Evolutionary conservation across 2,113 vertebrate species (phyloP), one percentile per base, ranked within the genome.

Genomic region (Ptilonorhynchus violaceus): DNA sequence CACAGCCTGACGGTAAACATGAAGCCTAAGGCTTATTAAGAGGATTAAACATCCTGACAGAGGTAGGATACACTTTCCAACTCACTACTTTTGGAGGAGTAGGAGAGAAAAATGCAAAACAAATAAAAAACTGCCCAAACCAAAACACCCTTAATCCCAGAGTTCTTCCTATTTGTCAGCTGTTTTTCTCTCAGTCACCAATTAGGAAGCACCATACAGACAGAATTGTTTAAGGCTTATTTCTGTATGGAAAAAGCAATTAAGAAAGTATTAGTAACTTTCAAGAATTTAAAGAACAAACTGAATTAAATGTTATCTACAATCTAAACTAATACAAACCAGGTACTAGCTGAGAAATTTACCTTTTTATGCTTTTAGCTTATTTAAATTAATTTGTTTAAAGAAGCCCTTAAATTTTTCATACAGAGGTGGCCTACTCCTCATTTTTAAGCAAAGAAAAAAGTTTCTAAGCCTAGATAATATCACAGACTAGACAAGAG

Each of bases 31-130:
- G 35, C 93, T 78, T 70, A 70, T 47, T 92, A 93, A 91, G 27
- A 59, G 20, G 86, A 96, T 96, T 96, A 93, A 67, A 78, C 37
- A 81, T 16, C 72, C 64, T 78, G 67, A 79, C 66, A 88, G 79
- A 93, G 73, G 24, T 14, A 73, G 23, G 33, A 64, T 15, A 55
- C 5, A 75, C 53, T 58, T 81, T 69, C 56, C 20, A 66, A 47
- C n/a, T 74, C 59, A n/a, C 14, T 66, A 19, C 21, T 89, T 86
- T 41, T 72, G 27, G 8, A 35, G 3, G 3, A 19, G 2, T 1
- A 77, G 4, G 4, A 3, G 4, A 55, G 1, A 7, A 50, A 85
- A 94, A 73, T 28, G 9, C 42, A 85, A 85, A 74, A 25, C 10
- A 30, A 50, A 28, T 46, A 86, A 79, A 46, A 58, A 37, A 35